phyloP scores from a whole-genome alignment of 2,888 invertebrate species.

The Coleophora deauratella region DNA sequence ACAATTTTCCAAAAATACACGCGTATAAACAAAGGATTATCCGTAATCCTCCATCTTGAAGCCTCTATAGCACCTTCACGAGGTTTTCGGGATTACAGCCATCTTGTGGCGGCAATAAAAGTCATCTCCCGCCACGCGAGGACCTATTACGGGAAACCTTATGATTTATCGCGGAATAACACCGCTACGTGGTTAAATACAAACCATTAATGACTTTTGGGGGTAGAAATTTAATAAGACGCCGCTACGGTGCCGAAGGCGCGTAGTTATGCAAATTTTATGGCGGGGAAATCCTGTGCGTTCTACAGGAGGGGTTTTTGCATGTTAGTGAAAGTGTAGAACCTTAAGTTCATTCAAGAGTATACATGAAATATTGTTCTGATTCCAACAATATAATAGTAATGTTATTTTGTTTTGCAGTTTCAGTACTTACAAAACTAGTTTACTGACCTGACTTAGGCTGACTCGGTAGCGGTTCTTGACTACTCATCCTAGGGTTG shows the following conservation, averaged over 20 bases:
- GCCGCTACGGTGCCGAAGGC: conserved; percentile 53
- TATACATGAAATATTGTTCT: too few species aligned
- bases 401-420: too few species aligned
- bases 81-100: conserved; percentile 44
- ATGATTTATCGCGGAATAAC: conserved; percentile 66
- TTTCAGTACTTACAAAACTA: too few species aligned
- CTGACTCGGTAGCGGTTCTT: too few species aligned
- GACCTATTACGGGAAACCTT: conserved; percentile 44
- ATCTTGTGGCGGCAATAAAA: conserved; percentile 60
- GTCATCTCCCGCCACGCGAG: conserved; percentile 34
- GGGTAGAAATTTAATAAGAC: conserved; percentile 73
- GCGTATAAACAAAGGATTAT: conserved; percentile 55
- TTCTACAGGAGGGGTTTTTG: conserved; percentile 26
- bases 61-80: background rate
- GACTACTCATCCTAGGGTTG: too few species aligned
- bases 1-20: too few species aligned
- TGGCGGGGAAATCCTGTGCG: conserved; percentile 56
- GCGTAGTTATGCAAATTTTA: conserved; percentile 74
- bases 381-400: too few species aligned
- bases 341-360: too few species aligned
- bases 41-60: conserved; percentile 32
- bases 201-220: conserved; percentile 71
- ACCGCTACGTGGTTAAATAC: conserved; percentile 65
- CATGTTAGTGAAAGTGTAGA: too few species aligned
- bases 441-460: too few species aligned